A percentile compares a stretch with the other conserved stretches of the same genome.
Conservation (phyloP, 1,140 invertebrate species). For the Bombus waltoni region DNA sequence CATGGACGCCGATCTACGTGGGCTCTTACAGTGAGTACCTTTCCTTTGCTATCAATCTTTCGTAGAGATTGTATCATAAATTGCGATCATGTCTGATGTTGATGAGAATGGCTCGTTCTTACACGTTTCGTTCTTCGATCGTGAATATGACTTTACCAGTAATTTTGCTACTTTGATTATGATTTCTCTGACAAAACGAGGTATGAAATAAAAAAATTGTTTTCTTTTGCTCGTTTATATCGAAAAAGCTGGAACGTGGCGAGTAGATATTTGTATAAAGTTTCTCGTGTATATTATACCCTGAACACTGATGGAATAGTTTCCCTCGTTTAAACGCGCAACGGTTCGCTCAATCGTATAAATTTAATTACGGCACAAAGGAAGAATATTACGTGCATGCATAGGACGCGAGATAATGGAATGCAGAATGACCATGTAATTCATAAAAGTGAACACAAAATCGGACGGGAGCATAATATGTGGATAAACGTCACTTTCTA, state of each 20-base stretch:
- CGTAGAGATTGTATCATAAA: neutral
- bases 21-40: constrained; percentile 78
- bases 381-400: neutral
- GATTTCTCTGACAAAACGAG: too few species aligned
- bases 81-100: neutral
- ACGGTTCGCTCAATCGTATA: neutral
- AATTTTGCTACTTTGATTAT: too few species aligned
- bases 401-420: neutral
- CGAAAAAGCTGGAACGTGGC: too few species aligned
- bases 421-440: neutral
- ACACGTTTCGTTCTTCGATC: too few species aligned
- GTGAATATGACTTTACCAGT: neutral
- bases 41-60: neutral
- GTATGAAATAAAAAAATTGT: too few species aligned
- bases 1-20: constrained; percentile 81
- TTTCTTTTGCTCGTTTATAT: too few species aligned
- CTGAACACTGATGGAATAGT: neutral
- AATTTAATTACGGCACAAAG: neutral
- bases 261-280: too few species aligned
- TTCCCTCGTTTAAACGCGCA: neutral
- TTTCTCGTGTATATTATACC: neutral
- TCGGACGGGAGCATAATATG: neutral
- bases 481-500: neutral
- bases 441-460: neutral
- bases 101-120: neutral